These are phyloP conservation scores for Limonius californicus DNA, from an alignment of 1,140 invertebrate genomes.

Conservation along the genomic window DNA sequence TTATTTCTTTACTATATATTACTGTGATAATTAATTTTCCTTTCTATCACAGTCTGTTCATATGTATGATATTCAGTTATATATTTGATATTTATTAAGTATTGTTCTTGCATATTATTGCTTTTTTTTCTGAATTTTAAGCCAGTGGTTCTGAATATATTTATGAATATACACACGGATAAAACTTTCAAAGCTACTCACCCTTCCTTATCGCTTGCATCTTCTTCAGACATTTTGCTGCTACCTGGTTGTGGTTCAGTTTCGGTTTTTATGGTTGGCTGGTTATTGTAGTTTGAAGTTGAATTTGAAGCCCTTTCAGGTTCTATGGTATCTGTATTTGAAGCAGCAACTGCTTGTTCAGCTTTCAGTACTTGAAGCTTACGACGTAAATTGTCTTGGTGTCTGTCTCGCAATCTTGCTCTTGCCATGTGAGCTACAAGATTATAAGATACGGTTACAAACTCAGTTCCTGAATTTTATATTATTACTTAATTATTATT, in stretches of 20 bases:
- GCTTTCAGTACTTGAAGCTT: slow-evolving; percentile 89
- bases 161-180: too few relatives aligned
- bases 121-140: too few relatives aligned
- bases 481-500: background rate
- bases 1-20: too few relatives aligned
- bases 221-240: slow-evolving; percentile 15
- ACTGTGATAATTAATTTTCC: too few relatives aligned
- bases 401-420: slow-evolving; percentile 84
- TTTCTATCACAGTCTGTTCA: too few relatives aligned
- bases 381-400: slow-evolving; percentile 85
- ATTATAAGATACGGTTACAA: slow-evolving; percentile 10
- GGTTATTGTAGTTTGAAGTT: too few relatives aligned
- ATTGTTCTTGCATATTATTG: too few relatives aligned
- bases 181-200: slow-evolving; percentile 31
- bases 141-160: too few relatives aligned
- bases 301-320: slow-evolving; percentile 23
- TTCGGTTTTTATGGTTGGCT: background rate
- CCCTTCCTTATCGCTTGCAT: slow-evolving; percentile 33
- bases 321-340: slow-evolving; percentile 29
- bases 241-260: slow-evolving; percentile 13
- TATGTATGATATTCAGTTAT: too few relatives aligned
- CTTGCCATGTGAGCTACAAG: slow-evolving; percentile 85
- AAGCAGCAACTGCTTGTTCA: slow-evolving; percentile 68
- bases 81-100: too few relatives aligned
- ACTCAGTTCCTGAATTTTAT: too few relatives aligned